These are phyloP conservation scores for Paragorgia papillata DNA, from an alignment of 92 coral and sea anemone genomes.

Conservation along the genomic window DNA sequence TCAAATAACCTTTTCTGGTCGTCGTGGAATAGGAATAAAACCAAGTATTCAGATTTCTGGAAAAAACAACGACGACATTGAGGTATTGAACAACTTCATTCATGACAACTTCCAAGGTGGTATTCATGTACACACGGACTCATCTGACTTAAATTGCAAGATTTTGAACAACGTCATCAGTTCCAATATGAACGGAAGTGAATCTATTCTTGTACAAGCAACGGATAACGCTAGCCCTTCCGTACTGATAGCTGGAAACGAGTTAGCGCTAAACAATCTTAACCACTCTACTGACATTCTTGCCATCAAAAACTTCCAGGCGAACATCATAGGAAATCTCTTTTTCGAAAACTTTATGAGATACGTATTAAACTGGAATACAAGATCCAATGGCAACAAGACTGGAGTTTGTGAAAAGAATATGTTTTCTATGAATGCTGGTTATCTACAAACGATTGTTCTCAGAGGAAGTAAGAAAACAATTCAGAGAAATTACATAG, in stretches of 20 bases:
- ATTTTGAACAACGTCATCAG: constrained; percentile 8
- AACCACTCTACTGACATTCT: neutral
- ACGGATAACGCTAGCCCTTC: neutral
- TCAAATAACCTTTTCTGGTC: neutral
- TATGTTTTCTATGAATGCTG: neutral
- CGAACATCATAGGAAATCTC: neutral
- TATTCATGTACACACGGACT: neutral
- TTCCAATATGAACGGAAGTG: constrained; percentile 9
- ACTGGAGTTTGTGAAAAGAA: neutral
- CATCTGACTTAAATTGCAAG: neutral
- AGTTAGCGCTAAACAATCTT: neutral
- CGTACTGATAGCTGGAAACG: constrained; percentile 14
- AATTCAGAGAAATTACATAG: constrained; percentile 24
- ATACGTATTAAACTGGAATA: neutral
- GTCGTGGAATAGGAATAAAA: neutral
- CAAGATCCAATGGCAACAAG: neutral
- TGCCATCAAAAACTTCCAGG: neutral
- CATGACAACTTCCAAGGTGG: neutral
- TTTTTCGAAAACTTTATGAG: constrained; percentile 6
- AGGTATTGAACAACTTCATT: constrained; percentile 6
- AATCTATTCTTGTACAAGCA: neutral
- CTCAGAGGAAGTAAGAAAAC: constrained; percentile 7
- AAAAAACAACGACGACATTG: neutral
- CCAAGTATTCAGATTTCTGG: constrained; percentile 5
- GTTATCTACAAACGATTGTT: constrained; percentile 14